Evolutionary conservation across 2,797 vertebrate genomes (phyloP).

Genomic region (Carcharodon carcharias): DNA sequence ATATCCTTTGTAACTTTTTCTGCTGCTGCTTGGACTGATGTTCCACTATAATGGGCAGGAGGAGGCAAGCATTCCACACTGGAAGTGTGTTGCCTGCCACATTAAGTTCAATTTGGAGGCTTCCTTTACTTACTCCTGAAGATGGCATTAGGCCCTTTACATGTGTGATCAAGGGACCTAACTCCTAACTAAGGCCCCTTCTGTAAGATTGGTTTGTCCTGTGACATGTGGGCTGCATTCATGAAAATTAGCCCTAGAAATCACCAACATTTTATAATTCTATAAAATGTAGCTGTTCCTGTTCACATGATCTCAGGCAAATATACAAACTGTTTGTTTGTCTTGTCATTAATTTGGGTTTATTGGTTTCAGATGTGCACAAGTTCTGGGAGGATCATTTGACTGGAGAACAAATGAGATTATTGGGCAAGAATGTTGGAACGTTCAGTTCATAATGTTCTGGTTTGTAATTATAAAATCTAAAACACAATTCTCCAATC

Average conservation of each 20-base stretch:
- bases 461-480: not conserved
- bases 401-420: not conserved
- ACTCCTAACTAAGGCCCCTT: not conserved
- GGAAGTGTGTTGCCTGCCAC: not conserved
- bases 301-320: not conserved
- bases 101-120: not conserved
- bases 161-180: not conserved
- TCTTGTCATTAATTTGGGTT: not conserved
- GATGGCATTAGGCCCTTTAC: not conserved
- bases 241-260: not conserved
- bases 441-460: not conserved
- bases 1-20: not conserved
- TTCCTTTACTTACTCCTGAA: not conserved
- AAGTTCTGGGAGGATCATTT: not conserved
- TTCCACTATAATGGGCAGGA: not conserved
- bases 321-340: not conserved
- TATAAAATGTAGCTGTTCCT: not conserved
- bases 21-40: not conserved
- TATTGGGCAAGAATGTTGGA: not conserved
- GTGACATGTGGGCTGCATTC: not conserved
- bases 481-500: not conserved
- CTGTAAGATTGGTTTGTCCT: not conserved
- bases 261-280: not conserved
- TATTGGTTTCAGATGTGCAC: not conserved
- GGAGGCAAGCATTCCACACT: not conserved